Base-by-base conservation (phyloP, 2,888 invertebrate species). In the Hemithea aestivaria region DNA sequence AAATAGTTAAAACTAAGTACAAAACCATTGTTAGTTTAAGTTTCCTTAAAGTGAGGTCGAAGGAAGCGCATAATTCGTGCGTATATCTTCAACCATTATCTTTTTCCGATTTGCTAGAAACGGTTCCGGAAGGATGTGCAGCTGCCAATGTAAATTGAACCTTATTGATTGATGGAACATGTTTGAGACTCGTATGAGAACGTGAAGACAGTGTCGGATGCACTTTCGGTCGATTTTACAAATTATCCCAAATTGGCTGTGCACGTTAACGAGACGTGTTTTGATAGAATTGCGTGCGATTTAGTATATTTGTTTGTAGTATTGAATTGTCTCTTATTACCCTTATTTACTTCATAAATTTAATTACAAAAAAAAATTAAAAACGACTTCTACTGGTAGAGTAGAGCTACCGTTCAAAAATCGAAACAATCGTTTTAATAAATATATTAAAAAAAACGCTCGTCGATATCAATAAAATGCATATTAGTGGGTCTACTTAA, bases 71-170 rank as follows among this genome's bases (percentile, higher is more conserved):
- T 75, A 66, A 83, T 83, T 78, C 74, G 51, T 62, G 69, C 72
- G 55, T 65, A 75, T 78, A 73, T 71, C 73, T 77, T 69, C 62
- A 70, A 62, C 70, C 58, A 83, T 83, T 84, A 84, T 76, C 67
- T 70, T 66, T 65, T 82, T 76, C 77, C 76, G 80, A 82, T 84
- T 75, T 62, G 69, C 63, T 75, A 73, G 75, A 78, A 80, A 76
- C 74, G 70, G 63, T 79, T 78, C 77, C 74, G 72, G 65, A 62
- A 64, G 62, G 64, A 64, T 64, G 56, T 56, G 30, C 8, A n/a
- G 7, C 10, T 45, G 46, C 44, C 49, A 52, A 33, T 29, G 42
- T 2, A 56, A 51, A 44, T 35, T 55, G 27, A 46, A 46, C 51
- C 42, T 45, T 62, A 56, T 47, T 5, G 27, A 6, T 3, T 9